phyloP scores from a whole-genome alignment of 2,113 vertebrate genomes.

The Pedetes capensis region DNA sequence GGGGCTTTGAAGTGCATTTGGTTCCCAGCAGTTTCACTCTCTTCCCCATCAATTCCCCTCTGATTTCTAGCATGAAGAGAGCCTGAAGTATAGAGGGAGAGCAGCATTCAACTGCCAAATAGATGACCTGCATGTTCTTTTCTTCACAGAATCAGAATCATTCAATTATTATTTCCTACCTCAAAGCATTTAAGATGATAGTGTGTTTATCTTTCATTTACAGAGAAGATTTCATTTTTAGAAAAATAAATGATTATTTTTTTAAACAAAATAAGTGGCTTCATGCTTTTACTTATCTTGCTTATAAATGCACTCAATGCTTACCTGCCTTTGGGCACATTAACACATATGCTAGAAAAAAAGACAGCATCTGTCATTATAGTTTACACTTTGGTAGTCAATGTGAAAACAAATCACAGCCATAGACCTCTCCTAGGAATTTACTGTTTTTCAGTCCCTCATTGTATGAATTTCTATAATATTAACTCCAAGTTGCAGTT shows the following conservation, averaged over 20 bases:
- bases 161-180: neutral
- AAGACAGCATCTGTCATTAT: slow-evolving; percentile 36
- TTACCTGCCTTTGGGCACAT: slow-evolving; percentile 56
- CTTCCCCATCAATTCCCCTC: neutral
- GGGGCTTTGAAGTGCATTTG: neutral
- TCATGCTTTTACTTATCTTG: slow-evolving; percentile 35
- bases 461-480: neutral
- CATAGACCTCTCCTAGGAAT: neutral
- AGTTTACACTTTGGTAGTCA: slow-evolving; percentile 23
- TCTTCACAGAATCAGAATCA: neutral
- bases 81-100: neutral
- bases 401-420: slow-evolving; percentile 29
- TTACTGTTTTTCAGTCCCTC: neutral
- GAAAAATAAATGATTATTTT: neutral
- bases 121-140: neutral
- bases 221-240: neutral
- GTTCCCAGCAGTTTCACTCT: neutral
- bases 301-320: slow-evolving; percentile 16
- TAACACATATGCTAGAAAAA: slow-evolving; percentile 34
- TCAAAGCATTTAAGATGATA: neutral
- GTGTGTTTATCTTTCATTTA: neutral
- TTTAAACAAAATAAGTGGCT: neutral
- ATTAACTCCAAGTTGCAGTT: neutral
- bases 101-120: neutral
- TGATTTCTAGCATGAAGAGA: neutral